These are phyloP conservation scores for Tenebrio molitor DNA, from an alignment of 1,140 invertebrate species.

Conservation along the genomic window DNA sequence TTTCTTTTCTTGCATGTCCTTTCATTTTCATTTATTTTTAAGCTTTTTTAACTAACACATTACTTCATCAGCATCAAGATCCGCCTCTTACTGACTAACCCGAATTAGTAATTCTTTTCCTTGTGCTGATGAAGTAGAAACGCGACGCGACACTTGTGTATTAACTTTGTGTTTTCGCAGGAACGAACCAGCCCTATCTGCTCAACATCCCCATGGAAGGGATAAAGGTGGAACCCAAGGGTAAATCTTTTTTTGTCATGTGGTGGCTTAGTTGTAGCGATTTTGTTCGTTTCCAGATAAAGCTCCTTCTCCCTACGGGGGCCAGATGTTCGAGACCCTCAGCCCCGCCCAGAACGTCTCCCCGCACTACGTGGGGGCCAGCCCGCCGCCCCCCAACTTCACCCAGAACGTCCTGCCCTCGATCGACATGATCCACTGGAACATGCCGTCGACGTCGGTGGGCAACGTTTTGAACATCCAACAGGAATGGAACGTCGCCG, in stretches of 20 bases:
- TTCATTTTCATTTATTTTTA: constrained; percentile 1
- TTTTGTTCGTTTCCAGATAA: constrained; percentile 3
- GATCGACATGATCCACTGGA: constrained; percentile 11
- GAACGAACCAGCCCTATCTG: constrained; percentile 23
- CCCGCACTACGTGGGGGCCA: constrained; percentile 46
- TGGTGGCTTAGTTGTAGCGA: not conserved
- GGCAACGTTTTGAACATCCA: not conserved
- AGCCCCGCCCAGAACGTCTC: constrained; percentile 48
- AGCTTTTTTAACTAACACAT: no score
- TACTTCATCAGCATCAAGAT: no score
- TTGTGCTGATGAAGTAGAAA: no score
- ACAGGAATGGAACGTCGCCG: not conserved
- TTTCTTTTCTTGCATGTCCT: not conserved
- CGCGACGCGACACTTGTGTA: no score
- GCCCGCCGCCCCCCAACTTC: no score
- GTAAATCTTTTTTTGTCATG: no score
- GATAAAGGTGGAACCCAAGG: constrained; percentile 64
- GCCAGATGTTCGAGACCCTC: constrained; percentile 39
- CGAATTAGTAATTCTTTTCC: no score
- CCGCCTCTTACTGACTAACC: no score
- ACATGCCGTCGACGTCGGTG: constrained; percentile 8
- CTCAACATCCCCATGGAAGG: constrained; percentile 48
- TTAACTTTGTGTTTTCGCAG: constrained; percentile 4
- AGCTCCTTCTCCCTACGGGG: constrained; percentile 46
- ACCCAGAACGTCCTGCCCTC: not conserved